Percentiles rank a stretch among this genome's conserved stretches.
Conservation (phyloP, 2,797 vertebrate genomes). For the Clarias laeviceps region DNA sequence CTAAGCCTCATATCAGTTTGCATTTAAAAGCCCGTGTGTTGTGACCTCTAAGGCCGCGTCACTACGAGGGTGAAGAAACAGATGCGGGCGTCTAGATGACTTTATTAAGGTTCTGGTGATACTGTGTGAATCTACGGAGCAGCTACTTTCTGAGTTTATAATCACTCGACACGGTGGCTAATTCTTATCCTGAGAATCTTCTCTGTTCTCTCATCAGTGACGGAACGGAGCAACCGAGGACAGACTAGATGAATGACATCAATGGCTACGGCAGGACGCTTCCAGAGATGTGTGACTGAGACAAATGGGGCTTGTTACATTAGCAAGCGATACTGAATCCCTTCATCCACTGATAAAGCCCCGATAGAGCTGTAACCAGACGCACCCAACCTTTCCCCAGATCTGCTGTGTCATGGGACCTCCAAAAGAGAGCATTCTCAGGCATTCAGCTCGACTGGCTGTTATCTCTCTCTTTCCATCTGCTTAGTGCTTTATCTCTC, state of each 20-base stretch:
- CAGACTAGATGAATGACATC: conserved; percentile 79
- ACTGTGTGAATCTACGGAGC: neutral
- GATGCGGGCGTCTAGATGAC: conserved; percentile 19
- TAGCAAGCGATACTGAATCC: conserved; percentile 77
- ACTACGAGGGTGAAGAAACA: conserved; percentile 14
- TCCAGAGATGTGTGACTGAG: conserved; percentile 78
- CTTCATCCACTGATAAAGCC: conserved; percentile 74
- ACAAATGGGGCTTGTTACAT: conserved; percentile 81
- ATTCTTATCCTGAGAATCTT: conserved; percentile 58
- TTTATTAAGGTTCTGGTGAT: conserved; percentile 21
- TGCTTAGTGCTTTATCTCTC: conserved; percentile 33
- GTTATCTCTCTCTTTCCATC: conserved; percentile 34
- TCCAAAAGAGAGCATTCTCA: conserved; percentile 55
- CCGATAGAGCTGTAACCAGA: conserved; percentile 80
- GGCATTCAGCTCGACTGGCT: conserved; percentile 49
- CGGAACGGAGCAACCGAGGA: conserved; percentile 76
- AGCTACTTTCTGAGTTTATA: conserved; percentile 1
- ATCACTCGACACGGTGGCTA: conserved; percentile 54
- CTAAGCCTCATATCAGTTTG: conserved; percentile 54
- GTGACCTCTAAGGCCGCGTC: conserved; percentile 44
- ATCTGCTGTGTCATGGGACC: conserved; percentile 69
- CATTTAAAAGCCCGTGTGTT: conserved; percentile 39
- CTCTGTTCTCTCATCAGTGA: conserved; percentile 59
- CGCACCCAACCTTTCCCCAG: conserved; percentile 76
- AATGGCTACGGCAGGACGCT: conserved; percentile 73